Base-by-base conservation (phyloP, 2,888 invertebrate species). In the Noctua fimbriata region DNA sequence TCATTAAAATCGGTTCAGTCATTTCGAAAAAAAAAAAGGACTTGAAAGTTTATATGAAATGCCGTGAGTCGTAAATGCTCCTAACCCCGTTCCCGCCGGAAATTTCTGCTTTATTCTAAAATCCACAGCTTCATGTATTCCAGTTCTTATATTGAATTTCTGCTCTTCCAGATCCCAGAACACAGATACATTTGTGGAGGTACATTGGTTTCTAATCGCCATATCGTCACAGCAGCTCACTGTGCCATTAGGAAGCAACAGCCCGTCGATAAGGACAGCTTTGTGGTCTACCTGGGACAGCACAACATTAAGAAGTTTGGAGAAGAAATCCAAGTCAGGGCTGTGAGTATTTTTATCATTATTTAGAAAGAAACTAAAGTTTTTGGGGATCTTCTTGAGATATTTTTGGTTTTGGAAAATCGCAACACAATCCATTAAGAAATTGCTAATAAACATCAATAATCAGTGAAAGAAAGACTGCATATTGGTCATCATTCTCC, bases 121-220 rank as follows among this genome's bases (percentile, higher is more conserved):
- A 49, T 21, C 2, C 7, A n/a, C 18, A n/a, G 18, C n/a, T 71
- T 41, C n/a, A 44, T 44, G 24, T 4, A 16, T 41, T 21, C n/a
- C 21, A 28, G 6, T 14, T 24, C 14, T 55, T 14, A 12, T 0
- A 69, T 24, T 21, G 7, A 28, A 7, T 70, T 63, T 47, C 55
- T 49, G 21, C 6, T 76, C 63, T 60, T 69, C 32, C 58, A 77
- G 80, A 36, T 55, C 4, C 49, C 93, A 0, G 94, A 95, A 90
- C 94, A 93, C 86, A 96, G 94, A 79, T 98, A 97, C 92, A 97
- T 97, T 70, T 98, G 98, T 87, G 98, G 98, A 0, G 97, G 97
- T 0, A 97, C 97, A 0, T 93, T 98, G 16, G 95, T 98, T 5
- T 95, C 97, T 0, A 92, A 93, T 55, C 92, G 91, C 28, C 96